Base-by-base conservation (phyloP, 2,888 invertebrate species). In the Ariolimax columbianus region DNA sequence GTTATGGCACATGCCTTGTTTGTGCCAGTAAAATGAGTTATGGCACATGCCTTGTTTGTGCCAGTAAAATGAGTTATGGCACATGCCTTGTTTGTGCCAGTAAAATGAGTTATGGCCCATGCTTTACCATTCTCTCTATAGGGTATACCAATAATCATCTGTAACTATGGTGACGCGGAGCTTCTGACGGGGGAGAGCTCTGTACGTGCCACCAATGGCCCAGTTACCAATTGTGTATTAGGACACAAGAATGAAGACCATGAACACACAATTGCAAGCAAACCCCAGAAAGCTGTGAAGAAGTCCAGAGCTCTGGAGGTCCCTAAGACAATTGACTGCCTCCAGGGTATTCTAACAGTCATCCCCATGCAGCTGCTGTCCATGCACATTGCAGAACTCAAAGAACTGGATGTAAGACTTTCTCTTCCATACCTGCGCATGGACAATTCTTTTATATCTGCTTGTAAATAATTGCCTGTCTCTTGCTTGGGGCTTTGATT, bases 301-400 rank as follows among this genome's bases (percentile, higher is more conserved):
- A 82, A 82, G 63, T 40, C 73, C 4, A 73, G 55, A 63, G 73
- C 79, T 86, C 95, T 99, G 78, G 97, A 98, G 94, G 96, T 99
- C 84, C 99, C 99, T 30, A 97, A 96, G 94, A 98, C 98, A 0
- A 99, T 99, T 30, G 99, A 99, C 94, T 99, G 99, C 93, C 96
- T 99, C 38, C 96, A 95, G 95, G 99, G 98, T 83, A 96, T 99
- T 90, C 95, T 99, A 38, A 98, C 99, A 0, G 99, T 99, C 84
- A 99, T 99, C 94, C 99, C 99, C 23, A 97, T 99, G 97, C 99
- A 99, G 95, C 95, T 99, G 85, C 96, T 99, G 40, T 98, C 99
- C 87, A 99, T 98, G 95, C 99, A 99, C 94, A 98, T 99, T 93
- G 99, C 99, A 51, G 99, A 99, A 19, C 95, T 98, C 89, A 96